phyloP scores from a whole-genome alignment of 2,113 vertebrate genomes.

The Polypterus senegalus region DNA sequence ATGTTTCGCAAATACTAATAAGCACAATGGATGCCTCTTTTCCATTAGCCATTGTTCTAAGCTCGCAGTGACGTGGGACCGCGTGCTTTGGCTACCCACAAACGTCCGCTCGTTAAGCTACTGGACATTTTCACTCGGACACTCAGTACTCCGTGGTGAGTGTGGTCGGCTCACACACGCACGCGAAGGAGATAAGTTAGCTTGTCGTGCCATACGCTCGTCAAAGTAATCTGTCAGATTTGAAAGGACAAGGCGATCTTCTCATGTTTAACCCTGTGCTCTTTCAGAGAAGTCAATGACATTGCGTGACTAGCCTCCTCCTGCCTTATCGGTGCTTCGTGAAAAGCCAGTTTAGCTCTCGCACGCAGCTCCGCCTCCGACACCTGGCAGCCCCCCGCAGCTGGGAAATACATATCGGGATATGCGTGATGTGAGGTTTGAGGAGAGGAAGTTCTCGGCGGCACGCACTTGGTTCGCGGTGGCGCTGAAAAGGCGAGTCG shows the following conservation, averaged over 20 bases:
- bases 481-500: too few species aligned
- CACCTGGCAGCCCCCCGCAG: not conserved
- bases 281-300: slow-evolving; percentile 1
- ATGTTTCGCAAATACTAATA: too few species aligned
- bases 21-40: too few species aligned
- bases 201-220: slow-evolving; percentile 9
- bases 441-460: too few species aligned
- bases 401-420: not conserved
- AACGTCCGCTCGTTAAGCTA: too few species aligned
- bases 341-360: slow-evolving; percentile 4
- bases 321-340: slow-evolving; percentile 14
- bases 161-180: slow-evolving; percentile 13
- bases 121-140: not conserved
- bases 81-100: too few species aligned
- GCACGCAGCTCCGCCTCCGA: not conserved
- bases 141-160: not conserved
- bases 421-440: too few species aligned
- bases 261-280: slow-evolving; percentile 7
- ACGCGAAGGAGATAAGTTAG: slow-evolving; percentile 14
- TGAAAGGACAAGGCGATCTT: slow-evolving; percentile 11
- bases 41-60: too few species aligned
- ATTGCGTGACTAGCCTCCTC: slow-evolving; percentile 21
- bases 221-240: slow-evolving; percentile 18
- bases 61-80: too few species aligned
- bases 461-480: too few species aligned